These are phyloP conservation scores for Alaudala cheleensis DNA, from an alignment of 2,113 vertebrate genomes.

Conservation along the genomic window DNA sequence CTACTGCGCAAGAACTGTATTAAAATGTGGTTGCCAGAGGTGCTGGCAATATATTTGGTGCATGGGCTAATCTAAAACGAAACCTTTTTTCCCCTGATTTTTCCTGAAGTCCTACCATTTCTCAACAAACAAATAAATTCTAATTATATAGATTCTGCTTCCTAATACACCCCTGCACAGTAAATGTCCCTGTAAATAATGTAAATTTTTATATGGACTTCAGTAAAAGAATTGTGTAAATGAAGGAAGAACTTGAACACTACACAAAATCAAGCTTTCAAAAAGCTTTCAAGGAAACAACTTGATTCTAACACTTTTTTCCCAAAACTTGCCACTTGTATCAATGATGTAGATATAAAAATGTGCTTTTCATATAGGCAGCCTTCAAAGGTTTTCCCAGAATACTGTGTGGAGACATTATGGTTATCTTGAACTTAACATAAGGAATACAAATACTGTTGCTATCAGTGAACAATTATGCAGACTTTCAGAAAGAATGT, in stretches of 20 bases:
- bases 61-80: not conserved
- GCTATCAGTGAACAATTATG: not conserved
- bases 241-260: not conserved
- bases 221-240: not conserved
- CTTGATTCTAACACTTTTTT: not conserved
- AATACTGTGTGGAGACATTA: not conserved
- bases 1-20: not conserved
- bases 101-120: not conserved
- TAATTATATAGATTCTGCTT: not conserved
- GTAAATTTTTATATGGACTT: not conserved
- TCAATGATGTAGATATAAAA: not conserved
- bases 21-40: not conserved
- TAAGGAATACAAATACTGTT: not conserved
- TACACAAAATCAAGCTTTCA: not conserved
- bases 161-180: not conserved
- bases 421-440: not conserved
- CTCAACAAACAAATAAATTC: not conserved
- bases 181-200: not conserved
- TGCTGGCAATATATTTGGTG: not conserved
- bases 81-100: not conserved
- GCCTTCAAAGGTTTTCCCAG: not conserved
- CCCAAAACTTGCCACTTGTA: not conserved
- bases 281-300: not conserved
- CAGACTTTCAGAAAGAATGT: not conserved
- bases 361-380: not conserved